A percentile compares a stretch with the other conserved stretches of the same genome.
These are phyloP conservation scores for Phrixothrix hirtus DNA, from an alignment of 2,888 invertebrate genomes.

Conservation along the genomic window DNA sequence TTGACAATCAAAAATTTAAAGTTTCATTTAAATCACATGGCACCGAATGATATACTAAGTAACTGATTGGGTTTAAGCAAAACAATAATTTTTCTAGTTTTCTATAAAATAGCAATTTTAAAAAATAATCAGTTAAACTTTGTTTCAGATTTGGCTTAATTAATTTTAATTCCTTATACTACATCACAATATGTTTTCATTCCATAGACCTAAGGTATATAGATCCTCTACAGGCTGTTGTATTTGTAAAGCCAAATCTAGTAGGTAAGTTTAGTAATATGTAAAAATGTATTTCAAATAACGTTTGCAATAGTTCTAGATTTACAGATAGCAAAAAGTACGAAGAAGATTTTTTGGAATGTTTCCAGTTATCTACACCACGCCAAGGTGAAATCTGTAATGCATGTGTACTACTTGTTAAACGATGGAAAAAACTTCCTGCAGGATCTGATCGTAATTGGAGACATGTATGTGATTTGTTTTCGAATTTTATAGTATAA, in stretches of 20 bases:
- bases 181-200: constrained; percentile 81
- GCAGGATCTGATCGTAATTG: constrained; percentile 73
- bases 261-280: constrained; percentile 60
- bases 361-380: constrained; percentile 73
- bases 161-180: constrained; percentile 37
- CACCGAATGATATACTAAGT: too few relatives aligned
- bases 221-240: constrained; percentile 81
- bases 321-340: constrained; percentile 85
- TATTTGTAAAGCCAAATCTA: constrained; percentile 85
- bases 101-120: too few relatives aligned
- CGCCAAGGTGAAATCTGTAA: constrained; percentile 85
- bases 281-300: background rate
- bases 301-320: constrained; percentile 65
- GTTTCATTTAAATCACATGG: too few relatives aligned
- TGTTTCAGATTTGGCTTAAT: constrained; percentile 45
- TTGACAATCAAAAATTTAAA: too few relatives aligned
- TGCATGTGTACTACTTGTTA: constrained; percentile 81
- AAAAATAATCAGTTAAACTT: too few relatives aligned
- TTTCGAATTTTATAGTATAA: background rate
- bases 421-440: constrained; percentile 78
- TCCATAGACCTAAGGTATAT: constrained; percentile 85
- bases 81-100: too few relatives aligned
- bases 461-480: constrained; percentile 68
- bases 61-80: too few relatives aligned
- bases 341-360: constrained; percentile 78